Base-by-base conservation (phyloP, 2,113 vertebrate genomes). In the Jacana jacana region DNA sequence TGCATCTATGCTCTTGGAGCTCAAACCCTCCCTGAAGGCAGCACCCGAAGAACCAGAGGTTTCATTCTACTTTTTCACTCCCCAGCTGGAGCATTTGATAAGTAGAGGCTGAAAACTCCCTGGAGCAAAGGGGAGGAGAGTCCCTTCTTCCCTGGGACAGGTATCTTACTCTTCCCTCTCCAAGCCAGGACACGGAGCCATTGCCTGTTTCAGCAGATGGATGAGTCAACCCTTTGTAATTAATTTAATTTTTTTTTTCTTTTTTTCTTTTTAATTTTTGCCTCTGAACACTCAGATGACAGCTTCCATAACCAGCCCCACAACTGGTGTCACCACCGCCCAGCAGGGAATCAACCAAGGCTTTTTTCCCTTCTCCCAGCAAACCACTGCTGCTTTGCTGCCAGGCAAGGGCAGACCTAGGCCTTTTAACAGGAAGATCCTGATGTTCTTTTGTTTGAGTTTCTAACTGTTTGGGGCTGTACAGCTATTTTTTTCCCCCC, bases 381-480 rank as follows among this genome's bases (percentile, higher is more conserved):
- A 89, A 77, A 23, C 49, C 7, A 2, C 70, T 69, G 4, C 61
- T 81, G 69, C 33, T 86, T 89, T 39, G 63, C 81, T 69, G 60
- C 49, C 23, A 60, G 61, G 48, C 49, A 17, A 89, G 28, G 27
- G 69, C 49, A 42, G 60, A 30, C 55, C 42, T 54, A 73, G 51
- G 25, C 11, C 55, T 90, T 90, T 65, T 27, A 92, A 66, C 23
- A 57, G 79, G 81, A 95, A 96, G 85, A 94, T 91, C 11, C 60
- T 73, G 31, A 88, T 81, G 46, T 89, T 91, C 93, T 94, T 96
- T 97, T 96, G 84, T 97, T 89, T 58, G 51, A 96, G 95, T 93
- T 91, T 82, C 33, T 90, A 95, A 97, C 55, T 91, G 81, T 94
- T 95, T 78, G 81, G 80, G 81, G 42, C 60, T 84, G 80, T 71